These are phyloP conservation scores for Diadegma fenestrale DNA, from an alignment of 2,888 invertebrate genomes.

Conservation along the genomic window DNA sequence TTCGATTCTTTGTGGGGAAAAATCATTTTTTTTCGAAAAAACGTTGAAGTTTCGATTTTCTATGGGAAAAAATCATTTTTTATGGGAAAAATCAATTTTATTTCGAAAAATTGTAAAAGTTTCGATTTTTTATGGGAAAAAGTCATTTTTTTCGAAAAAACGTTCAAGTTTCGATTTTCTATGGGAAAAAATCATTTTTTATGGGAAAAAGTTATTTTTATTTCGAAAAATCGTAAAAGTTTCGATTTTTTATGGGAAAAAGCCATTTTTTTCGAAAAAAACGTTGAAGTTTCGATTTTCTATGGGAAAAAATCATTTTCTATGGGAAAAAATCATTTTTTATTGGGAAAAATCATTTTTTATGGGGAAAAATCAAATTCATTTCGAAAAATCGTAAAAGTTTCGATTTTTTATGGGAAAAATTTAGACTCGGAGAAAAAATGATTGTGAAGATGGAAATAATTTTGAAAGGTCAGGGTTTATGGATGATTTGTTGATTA, in stretches of 20 bases:
- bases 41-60: neutral
- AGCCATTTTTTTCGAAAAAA: no score
- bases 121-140: neutral
- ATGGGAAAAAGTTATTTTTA: neutral
- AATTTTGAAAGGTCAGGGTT: neutral
- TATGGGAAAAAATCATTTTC: neutral
- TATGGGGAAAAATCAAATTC: no score
- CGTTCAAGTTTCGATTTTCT: neutral
- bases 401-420: neutral
- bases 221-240: no score
- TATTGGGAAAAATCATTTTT: no score
- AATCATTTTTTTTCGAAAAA: no score
- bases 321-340: no score
- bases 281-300: neutral
- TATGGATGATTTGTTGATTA: neutral
- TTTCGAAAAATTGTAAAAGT: no score
- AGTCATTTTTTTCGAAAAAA: no score
- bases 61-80: neutral
- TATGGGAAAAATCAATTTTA: neutral
- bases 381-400: no score
- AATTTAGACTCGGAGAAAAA: neutral
- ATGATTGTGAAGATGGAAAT: neutral
- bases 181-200: neutral
- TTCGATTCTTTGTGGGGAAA: neutral
- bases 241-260: neutral